Evolutionary conservation across 2,888 invertebrate species (phyloP), one percentile per base, ranked within the genome.

Genomic region (Lapara coniferarum): DNA sequence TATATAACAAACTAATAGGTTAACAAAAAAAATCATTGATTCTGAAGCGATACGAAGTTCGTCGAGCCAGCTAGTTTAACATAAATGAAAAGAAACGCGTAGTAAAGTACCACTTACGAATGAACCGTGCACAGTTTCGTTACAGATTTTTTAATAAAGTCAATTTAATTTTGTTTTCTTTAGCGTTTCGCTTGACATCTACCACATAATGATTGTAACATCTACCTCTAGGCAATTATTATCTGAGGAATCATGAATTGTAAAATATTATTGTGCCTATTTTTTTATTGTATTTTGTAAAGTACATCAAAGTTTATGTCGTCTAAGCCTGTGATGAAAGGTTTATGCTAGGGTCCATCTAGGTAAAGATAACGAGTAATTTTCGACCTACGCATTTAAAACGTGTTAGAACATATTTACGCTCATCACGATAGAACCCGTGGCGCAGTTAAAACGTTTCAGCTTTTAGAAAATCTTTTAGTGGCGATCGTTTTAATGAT

Each of bases 281-380:
- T 75, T 75, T 74, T 78, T 78, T 78, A 81, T 82, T 72, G 72
- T 71, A 72, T 77, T 76, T 76, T 77, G 19, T 19, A 80, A 82
- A 80, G 80, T 78, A 78, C 79, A 74, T 72, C 75, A 69, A 71
- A 67, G 67, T 77, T 79, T 78, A 79, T 77, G 77, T 69, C 44
- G 70, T 63, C 66, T 69, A 67, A 72, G 30, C 16, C 46, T 55
- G 67, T 46, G 67, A 67, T 67, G 55, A 55, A 16, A 37, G 37
- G 37, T 37, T 8, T 37, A 37, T 37, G 37, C 2, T 8, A 37
- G 37, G 44, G 55, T 3, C 46, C 67, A 67, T 67, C 56, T 67
- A 67, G 46, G 67, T 46, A 8, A 51, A 46, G 53, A 56, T 56
- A 56, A 67, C 12, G 56, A 56, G 67, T 46, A 46, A 67, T 56